Evolutionary conservation across 2,888 invertebrate species (phyloP).

Genomic region (Caenorhabditis sinica): DNA sequence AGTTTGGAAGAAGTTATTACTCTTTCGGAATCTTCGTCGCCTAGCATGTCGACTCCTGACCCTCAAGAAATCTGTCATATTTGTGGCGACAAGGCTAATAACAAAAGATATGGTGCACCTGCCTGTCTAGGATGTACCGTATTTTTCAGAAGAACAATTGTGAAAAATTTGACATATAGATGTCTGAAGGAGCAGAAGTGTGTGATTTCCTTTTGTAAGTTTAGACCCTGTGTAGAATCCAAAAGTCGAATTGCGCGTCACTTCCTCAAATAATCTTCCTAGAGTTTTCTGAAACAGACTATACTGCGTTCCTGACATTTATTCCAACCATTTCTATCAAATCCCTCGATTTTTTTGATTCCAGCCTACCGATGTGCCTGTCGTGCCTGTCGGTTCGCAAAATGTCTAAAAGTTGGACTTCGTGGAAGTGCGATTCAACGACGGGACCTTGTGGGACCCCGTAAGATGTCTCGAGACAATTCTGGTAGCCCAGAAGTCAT

Average conservation of each 20-base stretch:
- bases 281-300: not conserved
- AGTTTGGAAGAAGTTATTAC: not conserved
- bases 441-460: conserved; percentile 8
- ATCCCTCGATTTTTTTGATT: not conserved
- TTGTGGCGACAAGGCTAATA: conserved; percentile 65
- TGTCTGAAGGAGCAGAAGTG: conserved; percentile 61
- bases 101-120: conserved; percentile 63
- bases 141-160: conserved; percentile 68
- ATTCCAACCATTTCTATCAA: too few species aligned
- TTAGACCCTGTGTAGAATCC: not conserved
- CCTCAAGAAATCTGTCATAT: conserved; percentile 50
- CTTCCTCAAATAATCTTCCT: too few species aligned
- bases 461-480: not conserved
- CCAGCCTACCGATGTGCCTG: conserved; percentile 16
- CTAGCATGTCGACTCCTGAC: not conserved
- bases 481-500: not conserved
- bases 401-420: not conserved
- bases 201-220: conserved; percentile 57
- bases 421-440: not conserved
- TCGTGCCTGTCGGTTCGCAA: conserved; percentile 1
- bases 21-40: not conserved
- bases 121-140: conserved; percentile 72
- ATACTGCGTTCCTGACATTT: too few species aligned
- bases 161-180: conserved; percentile 56
- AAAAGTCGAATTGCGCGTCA: not conserved